Percentiles rank a stretch among this genome's conserved stretches.
phyloP scores from a whole-genome alignment of 2,888 invertebrate genomes.

The Coelopa pilipes region DNA sequence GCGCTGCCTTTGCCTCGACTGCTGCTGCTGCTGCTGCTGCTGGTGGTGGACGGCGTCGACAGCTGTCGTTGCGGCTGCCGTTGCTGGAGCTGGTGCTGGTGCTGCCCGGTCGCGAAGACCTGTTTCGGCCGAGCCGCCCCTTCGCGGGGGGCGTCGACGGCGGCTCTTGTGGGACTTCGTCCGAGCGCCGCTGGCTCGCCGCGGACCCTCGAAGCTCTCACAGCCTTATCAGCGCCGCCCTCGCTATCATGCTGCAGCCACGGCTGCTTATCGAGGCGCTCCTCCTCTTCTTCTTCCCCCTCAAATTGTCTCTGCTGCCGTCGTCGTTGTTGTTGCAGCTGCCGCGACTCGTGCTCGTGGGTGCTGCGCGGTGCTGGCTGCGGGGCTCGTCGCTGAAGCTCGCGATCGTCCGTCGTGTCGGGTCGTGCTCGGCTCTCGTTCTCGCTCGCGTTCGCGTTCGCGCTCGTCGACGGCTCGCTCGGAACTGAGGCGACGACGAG shows the following conservation, averaged over 20 bases:
- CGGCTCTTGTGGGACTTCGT: too few species aligned
- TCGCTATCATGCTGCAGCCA: not conserved
- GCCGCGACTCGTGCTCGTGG: not conserved
- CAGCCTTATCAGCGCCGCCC: not conserved
- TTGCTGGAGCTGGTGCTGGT: constrained; percentile 16
- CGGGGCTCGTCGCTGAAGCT: not conserved
- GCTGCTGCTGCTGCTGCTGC: constrained; percentile 15
- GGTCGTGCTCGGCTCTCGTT: too few species aligned
- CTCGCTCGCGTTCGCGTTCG: constrained; percentile 40
- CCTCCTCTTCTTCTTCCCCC: not conserved
- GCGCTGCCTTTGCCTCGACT: constrained; percentile 15
- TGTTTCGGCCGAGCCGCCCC: constrained; percentile 37
- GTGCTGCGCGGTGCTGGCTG: not conserved
- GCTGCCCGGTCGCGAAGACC: constrained; percentile 38
- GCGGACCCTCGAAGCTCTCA: too few species aligned
- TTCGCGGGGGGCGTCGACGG: too few species aligned
- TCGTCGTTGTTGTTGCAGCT: not conserved
- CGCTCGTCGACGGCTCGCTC: constrained; percentile 59
- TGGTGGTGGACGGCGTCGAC: constrained; percentile 36
- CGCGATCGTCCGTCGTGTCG: not conserved
- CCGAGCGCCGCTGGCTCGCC: too few species aligned
- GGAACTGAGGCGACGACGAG: constrained; percentile 54
- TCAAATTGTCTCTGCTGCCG: not conserved
- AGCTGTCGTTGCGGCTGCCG: constrained; percentile 27
- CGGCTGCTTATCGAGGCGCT: not conserved